Evolutionary conservation across 2,888 invertebrate species (phyloP).

Genomic region (Agonopterix subpropinquella): DNA sequence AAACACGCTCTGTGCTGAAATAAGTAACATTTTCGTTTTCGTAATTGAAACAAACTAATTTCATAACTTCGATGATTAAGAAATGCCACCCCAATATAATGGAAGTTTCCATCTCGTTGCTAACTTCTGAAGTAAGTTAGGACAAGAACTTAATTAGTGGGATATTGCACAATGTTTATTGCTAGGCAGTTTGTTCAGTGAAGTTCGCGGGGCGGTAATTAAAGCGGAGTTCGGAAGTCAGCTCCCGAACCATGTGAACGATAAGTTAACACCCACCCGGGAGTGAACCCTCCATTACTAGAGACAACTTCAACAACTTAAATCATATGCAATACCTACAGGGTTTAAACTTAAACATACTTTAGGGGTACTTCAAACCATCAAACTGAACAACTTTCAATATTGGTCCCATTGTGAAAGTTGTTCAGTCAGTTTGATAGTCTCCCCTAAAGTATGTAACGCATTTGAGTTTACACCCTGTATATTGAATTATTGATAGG

Average conservation of each 20-base stretch:
- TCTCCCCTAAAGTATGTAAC: no score
- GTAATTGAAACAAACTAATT: neutral
- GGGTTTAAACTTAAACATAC: no score
- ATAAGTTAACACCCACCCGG: slow-evolving; percentile 28
- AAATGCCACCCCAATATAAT: slow-evolving; percentile 4
- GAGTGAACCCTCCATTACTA: slow-evolving; percentile 11
- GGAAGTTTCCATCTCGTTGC: slow-evolving; percentile 6
- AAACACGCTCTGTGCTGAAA: no score
- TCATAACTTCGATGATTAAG: slow-evolving; percentile 2
- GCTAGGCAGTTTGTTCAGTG: slow-evolving; percentile 34
- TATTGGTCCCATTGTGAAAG: no score
- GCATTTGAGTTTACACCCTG: no score
- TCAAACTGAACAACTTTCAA: no score
- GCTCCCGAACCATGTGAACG: slow-evolving; percentile 16
- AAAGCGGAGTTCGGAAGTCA: slow-evolving; percentile 31
- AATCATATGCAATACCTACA: neutral
- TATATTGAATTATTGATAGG: no score
- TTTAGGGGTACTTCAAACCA: no score
- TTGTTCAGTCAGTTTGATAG: no score
- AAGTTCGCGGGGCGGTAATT: slow-evolving; percentile 30
- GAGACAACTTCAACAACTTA: slow-evolving; percentile 6
- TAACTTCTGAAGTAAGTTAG: slow-evolving; percentile 12
- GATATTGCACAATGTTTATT: slow-evolving; percentile 50
- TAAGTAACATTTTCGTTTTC: no score
- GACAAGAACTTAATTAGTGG: slow-evolving; percentile 40